Conservation (phyloP, 2,888 invertebrate species). For the Drosophila silvestris region DNA sequence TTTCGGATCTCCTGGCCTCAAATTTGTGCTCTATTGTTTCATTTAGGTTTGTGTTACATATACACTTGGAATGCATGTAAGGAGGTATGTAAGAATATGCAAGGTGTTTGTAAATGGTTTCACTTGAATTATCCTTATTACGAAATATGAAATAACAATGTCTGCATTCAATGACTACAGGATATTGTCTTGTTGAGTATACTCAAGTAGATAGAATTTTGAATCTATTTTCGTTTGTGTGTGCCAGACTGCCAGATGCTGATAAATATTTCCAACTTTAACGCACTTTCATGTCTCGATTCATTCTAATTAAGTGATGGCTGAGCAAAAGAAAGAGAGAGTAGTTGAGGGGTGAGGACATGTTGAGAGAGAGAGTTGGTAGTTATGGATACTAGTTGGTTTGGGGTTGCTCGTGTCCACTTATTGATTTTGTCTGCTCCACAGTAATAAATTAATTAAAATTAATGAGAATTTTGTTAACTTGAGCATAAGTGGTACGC, state of each 20-base stretch:
- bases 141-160: not conserved
- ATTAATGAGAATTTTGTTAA: conserved; percentile 50
- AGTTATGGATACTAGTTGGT: conserved; percentile 5
- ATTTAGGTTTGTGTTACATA: not conserved
- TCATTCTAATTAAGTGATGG: conserved; percentile 52
- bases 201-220: accelerated
- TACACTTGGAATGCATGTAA: not conserved
- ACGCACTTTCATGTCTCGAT: not conserved
- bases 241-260: conserved; percentile 13
- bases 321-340: not conserved
- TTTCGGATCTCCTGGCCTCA: conserved; percentile 9
- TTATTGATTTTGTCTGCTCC: conserved; percentile 49
- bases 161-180: not conserved
- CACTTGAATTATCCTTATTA: not conserved
- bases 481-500: conserved; percentile 28
- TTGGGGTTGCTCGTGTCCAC: conserved; percentile 1
- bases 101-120: not conserved
- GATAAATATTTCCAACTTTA: conserved; percentile 25
- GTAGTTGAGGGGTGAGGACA: too few species aligned
- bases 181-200: not conserved
- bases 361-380: not conserved
- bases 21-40: conserved; percentile 2
- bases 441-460: conserved; percentile 47
- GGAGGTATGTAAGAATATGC: not conserved
- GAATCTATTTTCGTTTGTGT: not conserved